Conservation (phyloP, 2,888 invertebrate genomes). For the Auanema freiburgensis region DNA sequence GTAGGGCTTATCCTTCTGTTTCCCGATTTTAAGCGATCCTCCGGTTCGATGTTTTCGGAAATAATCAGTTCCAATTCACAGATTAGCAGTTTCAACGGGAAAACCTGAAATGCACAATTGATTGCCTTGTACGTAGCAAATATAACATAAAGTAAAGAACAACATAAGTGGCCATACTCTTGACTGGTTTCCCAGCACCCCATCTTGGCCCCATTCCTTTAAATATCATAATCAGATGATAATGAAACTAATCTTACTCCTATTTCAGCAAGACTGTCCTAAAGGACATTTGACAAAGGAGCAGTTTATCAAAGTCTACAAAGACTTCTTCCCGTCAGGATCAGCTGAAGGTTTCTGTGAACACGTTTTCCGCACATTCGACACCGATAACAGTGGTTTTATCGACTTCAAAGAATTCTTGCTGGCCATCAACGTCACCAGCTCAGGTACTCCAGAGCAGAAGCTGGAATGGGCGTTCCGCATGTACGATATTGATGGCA, state of each 20-base stretch:
- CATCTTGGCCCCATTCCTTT: too few relatives aligned
- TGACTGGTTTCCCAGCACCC: too few relatives aligned
- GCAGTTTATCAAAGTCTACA: constrained; percentile 65
- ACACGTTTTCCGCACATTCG: constrained; percentile 65
- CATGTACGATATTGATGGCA: constrained; percentile 97
- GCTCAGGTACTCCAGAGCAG: constrained; percentile 94
- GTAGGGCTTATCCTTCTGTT: too few relatives aligned
- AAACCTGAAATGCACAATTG: too few relatives aligned
- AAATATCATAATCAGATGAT: not conserved
- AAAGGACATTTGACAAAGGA: constrained; percentile 65
- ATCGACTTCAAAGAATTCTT: constrained; percentile 78
- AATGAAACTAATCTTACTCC: constrained; percentile 5
- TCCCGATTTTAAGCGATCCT: too few relatives aligned
- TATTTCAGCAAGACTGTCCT: constrained; percentile 65
- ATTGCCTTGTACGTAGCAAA: too few relatives aligned
- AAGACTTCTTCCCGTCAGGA: constrained; percentile 65
- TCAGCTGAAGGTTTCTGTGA: constrained; percentile 65
- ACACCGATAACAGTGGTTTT: constrained; percentile 91
- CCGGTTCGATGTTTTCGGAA: too few relatives aligned
- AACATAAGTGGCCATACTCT: too few relatives aligned
- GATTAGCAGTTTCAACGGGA: too few relatives aligned
- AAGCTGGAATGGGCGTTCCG: constrained; percentile 98
- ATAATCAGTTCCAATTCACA: too few relatives aligned
- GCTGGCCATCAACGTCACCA: constrained; percentile 94
- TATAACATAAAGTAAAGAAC: too few relatives aligned